These are phyloP conservation scores for Microtus richardsoni DNA, from an alignment of 2,113 vertebrate genomes.

Conservation along the genomic window DNA sequence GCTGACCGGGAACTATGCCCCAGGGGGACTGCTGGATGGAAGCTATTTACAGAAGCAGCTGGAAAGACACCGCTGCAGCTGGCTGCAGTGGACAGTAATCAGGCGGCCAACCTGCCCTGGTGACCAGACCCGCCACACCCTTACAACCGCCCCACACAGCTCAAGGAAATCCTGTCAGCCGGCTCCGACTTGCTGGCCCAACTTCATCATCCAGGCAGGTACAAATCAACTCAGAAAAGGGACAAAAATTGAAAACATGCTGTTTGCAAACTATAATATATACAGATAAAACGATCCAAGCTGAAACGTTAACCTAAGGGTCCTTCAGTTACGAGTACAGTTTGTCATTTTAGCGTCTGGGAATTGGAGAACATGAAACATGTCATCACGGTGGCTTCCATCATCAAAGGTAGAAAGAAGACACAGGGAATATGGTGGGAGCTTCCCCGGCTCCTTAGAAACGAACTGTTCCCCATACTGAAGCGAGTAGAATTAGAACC, in stretches of 20 bases:
- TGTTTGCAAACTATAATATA: not conserved
- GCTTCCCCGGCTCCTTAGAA: not conserved
- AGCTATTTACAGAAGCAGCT: conserved; percentile 63
- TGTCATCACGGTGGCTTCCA: not conserved
- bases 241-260: not conserved
- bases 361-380: not conserved
- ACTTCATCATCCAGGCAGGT: not conserved
- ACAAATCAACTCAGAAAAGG: not conserved
- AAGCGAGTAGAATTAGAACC: no score
- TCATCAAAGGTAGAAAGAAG: not conserved
- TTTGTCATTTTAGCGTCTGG: not conserved
- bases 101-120: not conserved
- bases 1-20: conserved; percentile 31
- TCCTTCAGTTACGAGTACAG: not conserved
- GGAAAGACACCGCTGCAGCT: conserved; percentile 9
- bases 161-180: not conserved
- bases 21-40: not conserved
- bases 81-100: conserved; percentile 23
- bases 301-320: not conserved
- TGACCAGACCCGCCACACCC: not conserved
- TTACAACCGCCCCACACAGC: not conserved
- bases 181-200: not conserved
- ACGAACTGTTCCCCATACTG: not conserved
- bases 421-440: not conserved
- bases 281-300: not conserved